phyloP scores from a whole-genome alignment of 2,888 invertebrate genomes.

The Sinodicranocentrus sp. region DNA sequence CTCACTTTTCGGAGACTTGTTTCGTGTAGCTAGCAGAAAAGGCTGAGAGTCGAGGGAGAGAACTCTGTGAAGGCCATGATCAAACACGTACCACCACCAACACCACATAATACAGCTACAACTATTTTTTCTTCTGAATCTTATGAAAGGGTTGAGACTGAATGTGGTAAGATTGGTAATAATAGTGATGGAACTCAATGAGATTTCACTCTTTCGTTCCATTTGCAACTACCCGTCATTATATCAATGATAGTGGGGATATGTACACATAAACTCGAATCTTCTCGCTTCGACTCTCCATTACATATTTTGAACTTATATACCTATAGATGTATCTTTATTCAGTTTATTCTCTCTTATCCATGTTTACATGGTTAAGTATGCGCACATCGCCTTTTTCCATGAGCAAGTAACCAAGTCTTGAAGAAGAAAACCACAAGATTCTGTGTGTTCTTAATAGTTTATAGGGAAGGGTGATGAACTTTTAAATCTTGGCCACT shows the following conservation, averaged over 20 bases:
- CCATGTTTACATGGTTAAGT: no score
- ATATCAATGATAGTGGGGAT: not conserved
- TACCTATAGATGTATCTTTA: no score
- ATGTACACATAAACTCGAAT: no score
- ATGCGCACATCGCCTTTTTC: not conserved
- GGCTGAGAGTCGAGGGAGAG: not conserved
- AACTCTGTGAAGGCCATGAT: not conserved
- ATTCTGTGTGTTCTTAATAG: not conserved
- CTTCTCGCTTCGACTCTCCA: no score
- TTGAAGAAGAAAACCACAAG: not conserved
- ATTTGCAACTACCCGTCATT: conserved; percentile 33
- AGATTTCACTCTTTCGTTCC: conserved; percentile 31
- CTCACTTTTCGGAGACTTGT: no score
- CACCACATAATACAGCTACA: not conserved
- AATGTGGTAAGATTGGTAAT: conserved; percentile 26
- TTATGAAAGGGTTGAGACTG: conserved; percentile 44
- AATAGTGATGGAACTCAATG: conserved; percentile 17
- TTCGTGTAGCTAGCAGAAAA: no score
- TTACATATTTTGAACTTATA: no score
- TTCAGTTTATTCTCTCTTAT: no score
- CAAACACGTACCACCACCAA: conserved; percentile 2
- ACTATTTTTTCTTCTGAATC: not conserved
- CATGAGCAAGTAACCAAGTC: not conserved
- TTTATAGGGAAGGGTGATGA: conserved; percentile 43
- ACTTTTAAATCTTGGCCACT: conserved; percentile 49